Conservation (phyloP, 2,888 invertebrate species). For the Stictocephala bisonia region DNA sequence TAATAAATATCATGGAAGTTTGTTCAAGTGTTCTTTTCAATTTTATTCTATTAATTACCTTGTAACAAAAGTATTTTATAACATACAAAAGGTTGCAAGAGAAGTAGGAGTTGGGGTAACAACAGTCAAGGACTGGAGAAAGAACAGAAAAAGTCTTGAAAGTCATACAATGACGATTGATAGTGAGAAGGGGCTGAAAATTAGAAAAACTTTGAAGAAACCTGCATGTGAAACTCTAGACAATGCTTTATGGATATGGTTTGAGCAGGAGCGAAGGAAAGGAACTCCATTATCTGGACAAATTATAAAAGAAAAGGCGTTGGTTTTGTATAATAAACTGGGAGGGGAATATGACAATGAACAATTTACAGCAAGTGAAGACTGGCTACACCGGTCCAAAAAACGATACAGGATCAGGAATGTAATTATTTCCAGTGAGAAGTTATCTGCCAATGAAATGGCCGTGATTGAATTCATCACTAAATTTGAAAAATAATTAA, state of each 20-base stretch:
- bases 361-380: conserved; percentile 35
- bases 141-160: too few relatives aligned
- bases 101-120: too few relatives aligned
- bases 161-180: too few relatives aligned
- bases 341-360: conserved; percentile 29
- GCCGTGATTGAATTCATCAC: conserved; percentile 30
- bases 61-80: too few relatives aligned
- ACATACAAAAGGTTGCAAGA: too few relatives aligned
- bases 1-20: too few relatives aligned
- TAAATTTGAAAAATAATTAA: conserved; percentile 1
- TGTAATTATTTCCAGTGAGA: conserved; percentile 23
- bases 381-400: conserved; percentile 39
- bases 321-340: conserved; percentile 46
- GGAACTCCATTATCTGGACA: conserved; percentile 49
- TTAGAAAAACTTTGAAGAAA: too few relatives aligned
- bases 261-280: conserved; percentile 47
- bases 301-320: conserved; percentile 48
- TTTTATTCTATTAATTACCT: too few relatives aligned
- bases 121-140: too few relatives aligned
- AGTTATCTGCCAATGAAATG: conserved; percentile 37
- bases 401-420: conserved; percentile 16
- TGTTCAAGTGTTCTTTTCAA: too few relatives aligned
- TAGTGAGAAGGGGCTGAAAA: too few relatives aligned
- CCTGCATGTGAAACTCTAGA: too few relatives aligned
- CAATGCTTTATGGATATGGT: conserved; percentile 47